Conservation (phyloP, 2,113 vertebrate species). For the Cricetomys ansorgei region DNA sequence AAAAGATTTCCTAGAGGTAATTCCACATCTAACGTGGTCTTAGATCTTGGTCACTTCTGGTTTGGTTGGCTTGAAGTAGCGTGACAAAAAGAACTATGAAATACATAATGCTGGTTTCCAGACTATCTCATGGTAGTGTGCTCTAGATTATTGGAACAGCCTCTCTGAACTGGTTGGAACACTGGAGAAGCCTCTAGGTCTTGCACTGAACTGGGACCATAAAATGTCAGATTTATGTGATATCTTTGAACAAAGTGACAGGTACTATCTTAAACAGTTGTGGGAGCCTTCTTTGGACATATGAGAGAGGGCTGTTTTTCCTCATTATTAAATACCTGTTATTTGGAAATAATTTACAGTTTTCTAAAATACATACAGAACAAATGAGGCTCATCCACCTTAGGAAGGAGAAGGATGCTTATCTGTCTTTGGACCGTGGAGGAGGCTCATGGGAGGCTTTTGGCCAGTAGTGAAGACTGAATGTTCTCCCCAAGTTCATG, state of each 20-base stretch:
- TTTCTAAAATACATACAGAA: not conserved
- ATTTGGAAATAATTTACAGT: not conserved
- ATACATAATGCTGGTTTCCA: not conserved
- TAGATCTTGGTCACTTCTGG: not conserved
- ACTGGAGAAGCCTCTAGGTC: not conserved
- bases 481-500: not conserved
- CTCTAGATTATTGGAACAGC: not conserved
- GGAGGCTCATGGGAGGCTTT: not conserved
- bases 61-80: not conserved
- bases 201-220: not conserved
- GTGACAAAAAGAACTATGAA: not conserved
- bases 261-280: not conserved
- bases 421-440: not conserved
- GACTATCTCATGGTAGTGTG: not conserved
- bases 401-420: not conserved
- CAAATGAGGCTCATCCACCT: not conserved
- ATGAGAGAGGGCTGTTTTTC: not conserved
- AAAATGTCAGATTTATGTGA: not conserved
- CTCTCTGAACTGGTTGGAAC: not conserved
- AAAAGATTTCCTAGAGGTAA: not conserved
- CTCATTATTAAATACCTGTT: not conserved
- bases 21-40: not conserved
- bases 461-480: not conserved
- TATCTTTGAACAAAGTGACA: not conserved
- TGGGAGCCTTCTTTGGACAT: not conserved